phyloP scores from a whole-genome alignment of 1,140 invertebrate genomes.

The Thaumetopoea pityocampa region DNA sequence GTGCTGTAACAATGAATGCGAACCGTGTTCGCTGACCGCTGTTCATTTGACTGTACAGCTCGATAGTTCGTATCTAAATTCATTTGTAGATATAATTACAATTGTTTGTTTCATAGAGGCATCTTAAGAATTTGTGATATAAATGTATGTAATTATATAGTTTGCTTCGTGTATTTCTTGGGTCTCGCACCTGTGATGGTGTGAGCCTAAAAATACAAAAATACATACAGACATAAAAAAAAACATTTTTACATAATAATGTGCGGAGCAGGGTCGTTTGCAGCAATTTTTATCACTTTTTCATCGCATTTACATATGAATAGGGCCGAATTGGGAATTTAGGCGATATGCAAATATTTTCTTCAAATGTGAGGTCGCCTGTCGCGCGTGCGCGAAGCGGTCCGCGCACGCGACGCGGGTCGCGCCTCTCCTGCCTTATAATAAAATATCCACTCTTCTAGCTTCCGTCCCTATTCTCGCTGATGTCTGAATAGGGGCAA shows the following conservation, averaged over 20 bases:
- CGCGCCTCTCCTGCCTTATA: slow-evolving; percentile 4
- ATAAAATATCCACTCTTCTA: slow-evolving; percentile 19
- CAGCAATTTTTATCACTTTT: slow-evolving; percentile 60
- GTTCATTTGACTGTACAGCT: slow-evolving; percentile 43
- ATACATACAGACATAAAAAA: slow-evolving; percentile 71
- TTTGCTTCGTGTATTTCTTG: slow-evolving; percentile 50
- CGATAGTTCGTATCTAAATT: slow-evolving; percentile 47
- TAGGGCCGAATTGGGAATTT: slow-evolving; percentile 57
- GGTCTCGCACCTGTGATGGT: slow-evolving; percentile 23
- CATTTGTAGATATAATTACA: slow-evolving; percentile 67
- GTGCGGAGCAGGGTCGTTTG: slow-evolving; percentile 39
- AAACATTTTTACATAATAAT: slow-evolving; percentile 61
- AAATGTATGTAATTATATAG: slow-evolving; percentile 65
- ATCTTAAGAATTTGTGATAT: slow-evolving; percentile 73
- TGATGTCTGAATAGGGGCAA: slow-evolving; percentile 45
- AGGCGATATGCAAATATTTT: slow-evolving; percentile 74
- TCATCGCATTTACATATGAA: slow-evolving; percentile 65
- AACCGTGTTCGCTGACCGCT: slow-evolving; percentile 49
- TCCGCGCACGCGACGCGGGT: slow-evolving; percentile 18
- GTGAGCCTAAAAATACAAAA: slow-evolving; percentile 44
- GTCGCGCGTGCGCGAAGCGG: slow-evolving; percentile 33
- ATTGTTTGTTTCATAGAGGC: slow-evolving; percentile 71
- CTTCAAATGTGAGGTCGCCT: slow-evolving; percentile 64
- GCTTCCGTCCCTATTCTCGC: slow-evolving; percentile 42
- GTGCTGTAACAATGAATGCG: slow-evolving; percentile 62